Base-by-base conservation (phyloP, 1,140 invertebrate genomes). In the Drusus annulatus region DNA sequence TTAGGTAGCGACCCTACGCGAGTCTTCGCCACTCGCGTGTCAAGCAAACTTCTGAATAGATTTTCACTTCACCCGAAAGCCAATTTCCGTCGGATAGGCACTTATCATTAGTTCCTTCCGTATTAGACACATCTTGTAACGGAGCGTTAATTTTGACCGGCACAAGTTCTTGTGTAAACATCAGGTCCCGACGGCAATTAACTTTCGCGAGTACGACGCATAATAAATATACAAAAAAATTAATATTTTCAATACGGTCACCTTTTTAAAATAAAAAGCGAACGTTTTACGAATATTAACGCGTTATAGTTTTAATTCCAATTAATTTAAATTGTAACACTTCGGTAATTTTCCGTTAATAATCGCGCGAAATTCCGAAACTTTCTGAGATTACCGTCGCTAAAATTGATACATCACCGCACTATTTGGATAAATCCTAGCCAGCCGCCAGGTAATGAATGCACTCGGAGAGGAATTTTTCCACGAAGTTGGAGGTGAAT, bases 401-500 rank as follows among this genome's bases (percentile, higher is more conserved):
- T 21, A 21, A 21, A 71, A 71, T 52, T 45, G 21, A 71, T 71
- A 71, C 50, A 50, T 56, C 51, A 52, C 54, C 51, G 50, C 76
- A 68, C 76, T 54, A 50, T 75, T 73, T 75, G 8, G 45, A 52
- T 71, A 52, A 63, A 76, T 28, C 19, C 19, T 28, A 23, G 16
- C 16, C 65, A 52, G 23, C 52, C 68, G 68, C 21, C 52, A 52
- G 65, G 16, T 21, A 68, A 23, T 16, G 19, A 68, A 23, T 16
- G 19, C 77, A 19, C 15, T 51, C 75, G 25, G 5, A 50, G 62
- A 45, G 63, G 3, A 31, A 71, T 51, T 73, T 71, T 52, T 78
- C 60, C 16, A 15, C 21, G 45, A 71, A 78, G 77, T 71, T 71
- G 17, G n/a, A 78, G 65, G 77, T 79, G 45, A 78, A 79, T 79